Conservation (phyloP, 2,888 invertebrate genomes). For the Microctonus aethiopoides region DNA sequence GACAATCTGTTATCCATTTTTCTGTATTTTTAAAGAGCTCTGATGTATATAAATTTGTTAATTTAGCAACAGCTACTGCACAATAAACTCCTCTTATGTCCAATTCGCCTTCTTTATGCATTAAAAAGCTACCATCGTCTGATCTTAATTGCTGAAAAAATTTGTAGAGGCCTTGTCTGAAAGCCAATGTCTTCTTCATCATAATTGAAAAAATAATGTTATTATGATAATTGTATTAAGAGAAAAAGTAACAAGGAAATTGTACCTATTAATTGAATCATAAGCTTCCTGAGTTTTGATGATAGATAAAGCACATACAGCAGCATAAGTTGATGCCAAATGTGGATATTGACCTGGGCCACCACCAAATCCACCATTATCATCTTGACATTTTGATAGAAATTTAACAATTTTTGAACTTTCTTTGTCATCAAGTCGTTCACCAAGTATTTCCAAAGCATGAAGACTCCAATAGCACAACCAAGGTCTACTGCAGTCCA, state of each 20-base stretch:
- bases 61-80: constrained; percentile 88
- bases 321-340: constrained; percentile 97
- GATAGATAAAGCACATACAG: constrained; percentile 91
- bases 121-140: constrained; percentile 89
- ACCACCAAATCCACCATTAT: constrained; percentile 90
- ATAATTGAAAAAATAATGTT: constrained; percentile 13
- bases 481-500: constrained; percentile 98
- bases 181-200: constrained; percentile 43
- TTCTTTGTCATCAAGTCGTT: constrained; percentile 71
- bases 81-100: constrained; percentile 98
- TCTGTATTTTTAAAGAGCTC: constrained; percentile 86
- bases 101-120: constrained; percentile 93
- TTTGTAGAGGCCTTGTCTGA: constrained; percentile 75
- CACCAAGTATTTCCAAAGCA: constrained; percentile 82
- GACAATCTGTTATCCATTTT: constrained; percentile 94
- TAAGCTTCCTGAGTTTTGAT: constrained; percentile 91
- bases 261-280: constrained; percentile 83
- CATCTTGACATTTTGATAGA: constrained; percentile 78
- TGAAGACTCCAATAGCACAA: constrained; percentile 97
- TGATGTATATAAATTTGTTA: constrained; percentile 82
- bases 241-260: constrained; percentile 12
- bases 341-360: constrained; percentile 94
- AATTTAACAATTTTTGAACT: constrained; percentile 72
- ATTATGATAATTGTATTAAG: too few relatives aligned
- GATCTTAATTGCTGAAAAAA: constrained; percentile 84